Percentiles rank a stretch among this genome's conserved stretches.
These are phyloP conservation scores for Mellivora capensis DNA, from an alignment of 2,113 vertebrate species.

Conservation along the genomic window DNA sequence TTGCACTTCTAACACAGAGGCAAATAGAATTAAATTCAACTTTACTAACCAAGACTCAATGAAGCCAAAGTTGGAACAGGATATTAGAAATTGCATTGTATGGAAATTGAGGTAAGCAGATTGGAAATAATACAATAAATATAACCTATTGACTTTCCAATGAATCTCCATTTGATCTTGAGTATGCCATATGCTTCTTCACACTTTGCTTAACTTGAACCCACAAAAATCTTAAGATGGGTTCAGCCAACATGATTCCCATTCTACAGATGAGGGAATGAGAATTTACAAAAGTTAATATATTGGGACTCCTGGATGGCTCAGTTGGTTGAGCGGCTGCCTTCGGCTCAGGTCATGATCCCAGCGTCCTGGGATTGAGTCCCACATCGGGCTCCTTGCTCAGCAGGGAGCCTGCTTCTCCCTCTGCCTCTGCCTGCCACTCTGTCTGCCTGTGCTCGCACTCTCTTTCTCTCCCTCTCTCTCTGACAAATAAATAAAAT, in stretches of 20 bases:
- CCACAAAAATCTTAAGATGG: neutral
- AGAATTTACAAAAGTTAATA: neutral
- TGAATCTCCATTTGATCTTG: neutral
- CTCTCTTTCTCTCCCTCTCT: no score
- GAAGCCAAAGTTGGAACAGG: neutral
- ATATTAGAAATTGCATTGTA: neutral
- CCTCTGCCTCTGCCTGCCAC: no score
- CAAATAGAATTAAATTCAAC: conserved; percentile 3
- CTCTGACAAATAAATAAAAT: no score
- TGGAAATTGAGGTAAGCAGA: neutral
- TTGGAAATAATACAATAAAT: neutral
- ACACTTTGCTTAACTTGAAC: neutral
- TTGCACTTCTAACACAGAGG: neutral
- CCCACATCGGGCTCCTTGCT: no score
- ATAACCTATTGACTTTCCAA: neutral
- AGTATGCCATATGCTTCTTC: neutral
- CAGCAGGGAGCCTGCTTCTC: no score
- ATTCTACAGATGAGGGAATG: neutral
- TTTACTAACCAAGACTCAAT: neutral
- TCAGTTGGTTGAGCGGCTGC: no score
- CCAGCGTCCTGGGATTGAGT: no score
- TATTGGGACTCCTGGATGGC: no score
- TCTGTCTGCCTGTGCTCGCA: no score
- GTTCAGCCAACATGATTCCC: neutral
- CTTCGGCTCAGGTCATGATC: no score